Percentiles rank a stretch among this genome's conserved stretches.
Conservation (phyloP, 2,888 invertebrate genomes). For the Drosophila fulvimacula region DNA sequence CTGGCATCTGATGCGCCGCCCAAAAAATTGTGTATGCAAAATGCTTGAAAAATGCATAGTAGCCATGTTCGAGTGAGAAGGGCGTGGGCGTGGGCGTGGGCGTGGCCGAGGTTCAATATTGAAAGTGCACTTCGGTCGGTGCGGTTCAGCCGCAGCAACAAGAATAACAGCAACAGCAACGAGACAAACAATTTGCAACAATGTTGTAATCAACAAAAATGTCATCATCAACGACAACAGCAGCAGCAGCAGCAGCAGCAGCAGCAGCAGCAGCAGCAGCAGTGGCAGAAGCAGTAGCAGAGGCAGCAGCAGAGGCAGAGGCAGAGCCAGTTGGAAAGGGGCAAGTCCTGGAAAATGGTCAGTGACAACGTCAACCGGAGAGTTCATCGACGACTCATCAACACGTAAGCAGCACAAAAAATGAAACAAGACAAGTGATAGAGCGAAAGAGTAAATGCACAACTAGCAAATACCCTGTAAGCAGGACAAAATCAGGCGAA, state of each 20-base stretch:
- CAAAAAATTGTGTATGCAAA: constrained; percentile 64
- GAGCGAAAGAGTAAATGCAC: not conserved
- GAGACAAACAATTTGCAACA: constrained; percentile 67
- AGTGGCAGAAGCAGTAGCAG: too few species aligned
- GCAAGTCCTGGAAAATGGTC: constrained; percentile 50
- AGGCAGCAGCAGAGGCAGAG: constrained; percentile 28
- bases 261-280: constrained; percentile 36
- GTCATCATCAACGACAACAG: constrained; percentile 63
- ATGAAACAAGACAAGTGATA: constrained; percentile 39
- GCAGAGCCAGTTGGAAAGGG: constrained; percentile 15
- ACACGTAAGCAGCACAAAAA: constrained; percentile 64
- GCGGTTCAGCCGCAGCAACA: constrained; percentile 56
- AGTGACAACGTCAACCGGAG: constrained; percentile 59
- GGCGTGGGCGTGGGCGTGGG: constrained; percentile 19
- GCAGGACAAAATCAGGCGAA: not conserved
- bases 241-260: constrained; percentile 19
- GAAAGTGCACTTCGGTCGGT: constrained; percentile 68
- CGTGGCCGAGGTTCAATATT: constrained; percentile 54
- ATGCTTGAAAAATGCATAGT: constrained; percentile 68
- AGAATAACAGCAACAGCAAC: constrained; percentile 40
- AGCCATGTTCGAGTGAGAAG: constrained; percentile 43
- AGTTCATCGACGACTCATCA: constrained; percentile 68
- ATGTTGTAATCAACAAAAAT: constrained; percentile 72
- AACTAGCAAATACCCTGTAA: constrained; percentile 22
- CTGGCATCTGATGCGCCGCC: constrained; percentile 23